Conservation (phyloP, 1,140 invertebrate genomes). For the Alviniconcha marisindica region DNA sequence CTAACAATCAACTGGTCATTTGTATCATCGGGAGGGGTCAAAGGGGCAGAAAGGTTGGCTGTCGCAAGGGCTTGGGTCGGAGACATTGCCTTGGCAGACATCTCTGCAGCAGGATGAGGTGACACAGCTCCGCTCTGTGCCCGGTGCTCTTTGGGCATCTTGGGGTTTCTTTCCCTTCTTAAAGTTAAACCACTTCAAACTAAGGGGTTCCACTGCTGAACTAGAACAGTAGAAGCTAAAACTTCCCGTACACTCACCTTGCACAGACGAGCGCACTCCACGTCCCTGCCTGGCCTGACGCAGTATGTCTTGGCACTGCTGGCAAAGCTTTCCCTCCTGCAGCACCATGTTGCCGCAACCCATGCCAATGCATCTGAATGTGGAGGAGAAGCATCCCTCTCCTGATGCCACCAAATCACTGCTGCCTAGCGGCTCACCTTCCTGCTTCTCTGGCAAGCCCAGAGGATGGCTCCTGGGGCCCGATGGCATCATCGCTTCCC, state of each 20-base stretch:
- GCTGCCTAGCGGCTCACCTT: background rate
- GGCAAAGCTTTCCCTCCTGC: background rate
- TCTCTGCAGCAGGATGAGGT: background rate
- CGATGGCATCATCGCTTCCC: too few relatives aligned
- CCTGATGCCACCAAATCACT: conserved; percentile 29
- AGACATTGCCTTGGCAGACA: background rate
- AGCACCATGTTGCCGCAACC: conserved; percentile 11
- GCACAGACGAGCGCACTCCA: background rate
- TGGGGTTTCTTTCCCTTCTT: too few relatives aligned
- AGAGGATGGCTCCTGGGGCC: background rate
- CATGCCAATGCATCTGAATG: background rate
- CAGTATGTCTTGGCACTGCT: conserved; percentile 17
- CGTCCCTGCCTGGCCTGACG: conserved; percentile 1
- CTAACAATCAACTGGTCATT: background rate
- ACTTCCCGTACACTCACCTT: too few relatives aligned
- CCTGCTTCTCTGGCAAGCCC: conserved; percentile 21
- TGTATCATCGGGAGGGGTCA: conserved; percentile 19
- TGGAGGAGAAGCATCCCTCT: background rate
- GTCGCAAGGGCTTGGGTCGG: background rate
- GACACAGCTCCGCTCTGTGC: background rate
- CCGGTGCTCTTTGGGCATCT: background rate
- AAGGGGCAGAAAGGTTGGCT: background rate
- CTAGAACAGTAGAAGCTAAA: too few relatives aligned
- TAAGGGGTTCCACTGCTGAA: too few relatives aligned
- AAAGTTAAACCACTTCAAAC: too few relatives aligned